Evolutionary conservation across 64 coral and sea anemone species (phyloP).

Genomic region (Hydrozoanthus tunicans): DNA sequence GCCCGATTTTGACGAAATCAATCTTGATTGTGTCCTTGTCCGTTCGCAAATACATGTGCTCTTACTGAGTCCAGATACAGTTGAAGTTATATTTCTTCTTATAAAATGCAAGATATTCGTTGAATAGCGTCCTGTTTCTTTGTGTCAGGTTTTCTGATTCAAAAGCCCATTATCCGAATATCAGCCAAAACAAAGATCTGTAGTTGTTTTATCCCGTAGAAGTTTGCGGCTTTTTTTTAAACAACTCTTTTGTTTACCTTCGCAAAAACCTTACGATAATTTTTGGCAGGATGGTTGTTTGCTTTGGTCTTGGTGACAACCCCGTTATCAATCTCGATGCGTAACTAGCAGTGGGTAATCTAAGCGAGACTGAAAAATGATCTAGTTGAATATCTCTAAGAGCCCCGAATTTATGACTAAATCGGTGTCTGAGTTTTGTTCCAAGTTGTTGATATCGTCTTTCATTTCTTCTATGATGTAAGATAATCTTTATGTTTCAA

Average conservation of each 20-base stretch:
- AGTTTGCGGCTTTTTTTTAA: not conserved
- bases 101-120: not conserved
- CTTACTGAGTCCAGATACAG: too few relatives aligned
- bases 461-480: not conserved
- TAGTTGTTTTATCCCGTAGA: not conserved
- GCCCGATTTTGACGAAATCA: too few relatives aligned
- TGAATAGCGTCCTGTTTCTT: not conserved
- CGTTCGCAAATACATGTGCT: too few relatives aligned
- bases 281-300: not conserved
- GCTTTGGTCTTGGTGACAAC: too few relatives aligned
- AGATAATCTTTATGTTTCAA: constrained; percentile 8
- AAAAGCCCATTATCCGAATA: not conserved
- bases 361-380: constrained; percentile 26
- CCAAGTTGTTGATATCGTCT: constrained; percentile 24
- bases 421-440: constrained; percentile 29
- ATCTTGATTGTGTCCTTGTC: too few relatives aligned
- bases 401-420: constrained; percentile 24
- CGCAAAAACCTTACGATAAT: constrained; percentile 13
- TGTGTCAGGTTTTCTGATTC: too few relatives aligned
- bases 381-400: constrained; percentile 12
- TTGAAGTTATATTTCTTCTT: not conserved
- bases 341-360: constrained; percentile 12
- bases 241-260: not conserved
- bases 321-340: not conserved
- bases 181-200: not conserved